phyloP scores from a whole-genome alignment of 2,888 invertebrate genomes.

The Drosophila phalerata region DNA sequence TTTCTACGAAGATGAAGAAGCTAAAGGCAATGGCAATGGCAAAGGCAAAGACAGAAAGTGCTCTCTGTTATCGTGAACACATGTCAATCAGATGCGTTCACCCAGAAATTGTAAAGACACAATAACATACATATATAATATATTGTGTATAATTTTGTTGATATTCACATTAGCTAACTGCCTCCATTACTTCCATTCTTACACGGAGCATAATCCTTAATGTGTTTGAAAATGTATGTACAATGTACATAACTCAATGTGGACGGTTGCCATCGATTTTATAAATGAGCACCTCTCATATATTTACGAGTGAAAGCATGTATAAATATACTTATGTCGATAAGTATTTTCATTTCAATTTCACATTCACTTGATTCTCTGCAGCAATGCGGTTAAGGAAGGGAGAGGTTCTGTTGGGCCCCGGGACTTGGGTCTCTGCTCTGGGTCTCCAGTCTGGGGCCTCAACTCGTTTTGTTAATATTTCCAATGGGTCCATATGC shows the following conservation, averaged over 20 bases:
- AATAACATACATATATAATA: background rate
- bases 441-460: background rate
- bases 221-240: slow-evolving; percentile 2
- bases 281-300: slow-evolving; percentile 39
- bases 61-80: slow-evolving; percentile 8
- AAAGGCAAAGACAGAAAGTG: background rate
- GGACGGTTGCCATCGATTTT: slow-evolving; percentile 26
- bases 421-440: background rate
- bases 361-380: slow-evolving; percentile 16
- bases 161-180: slow-evolving; percentile 14
- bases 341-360: slow-evolving; percentile 44
- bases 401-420: background rate
- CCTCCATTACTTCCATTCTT: background rate
- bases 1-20: background rate
- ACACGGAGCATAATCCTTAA: slow-evolving; percentile 2
- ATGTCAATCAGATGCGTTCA: slow-evolving; percentile 36
- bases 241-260: background rate
- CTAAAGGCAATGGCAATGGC: background rate
- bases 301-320: background rate
- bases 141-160: slow-evolving; percentile 32
- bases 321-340: slow-evolving; percentile 19
- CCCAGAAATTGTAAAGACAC: slow-evolving; percentile 24
- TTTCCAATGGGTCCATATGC: slow-evolving; percentile 32
- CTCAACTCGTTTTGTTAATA: slow-evolving; percentile 17
- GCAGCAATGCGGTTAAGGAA: background rate